phyloP scores from a whole-genome alignment of 2,113 vertebrate species.

The Xerus inauris region DNA sequence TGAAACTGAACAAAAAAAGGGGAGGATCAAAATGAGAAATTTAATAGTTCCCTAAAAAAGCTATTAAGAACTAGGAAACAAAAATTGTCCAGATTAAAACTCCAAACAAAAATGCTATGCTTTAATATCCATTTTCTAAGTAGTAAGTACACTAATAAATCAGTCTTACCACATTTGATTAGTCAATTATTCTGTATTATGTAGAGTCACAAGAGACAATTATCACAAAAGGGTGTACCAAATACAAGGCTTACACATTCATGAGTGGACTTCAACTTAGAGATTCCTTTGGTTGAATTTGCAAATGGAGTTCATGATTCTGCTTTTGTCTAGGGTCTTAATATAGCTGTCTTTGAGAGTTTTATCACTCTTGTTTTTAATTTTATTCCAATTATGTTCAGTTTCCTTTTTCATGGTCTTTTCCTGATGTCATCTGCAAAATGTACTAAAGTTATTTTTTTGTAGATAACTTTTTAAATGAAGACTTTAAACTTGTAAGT shows the following conservation, averaged over 20 bases:
- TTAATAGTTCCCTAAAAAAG: not conserved
- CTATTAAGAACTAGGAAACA: not conserved
- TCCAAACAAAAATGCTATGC: not conserved
- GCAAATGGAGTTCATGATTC: slow-evolving; percentile 12
- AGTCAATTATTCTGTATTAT: not conserved
- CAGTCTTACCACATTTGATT: not conserved
- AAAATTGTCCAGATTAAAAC: not conserved
- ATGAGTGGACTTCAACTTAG: not conserved
- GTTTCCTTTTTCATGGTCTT: not conserved
- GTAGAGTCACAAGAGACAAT: not conserved
- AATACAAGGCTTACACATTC: not conserved
- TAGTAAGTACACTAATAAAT: not conserved
- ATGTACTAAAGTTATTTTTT: not conserved
- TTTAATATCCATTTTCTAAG: not conserved
- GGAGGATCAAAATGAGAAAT: slow-evolving; percentile 62
- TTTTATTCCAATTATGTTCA: not conserved
- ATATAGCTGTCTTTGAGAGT: not conserved
- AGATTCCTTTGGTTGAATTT: not conserved
- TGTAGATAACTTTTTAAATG: not conserved
- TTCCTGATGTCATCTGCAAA: slow-evolving; percentile 1
- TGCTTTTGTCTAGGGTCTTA: not conserved
- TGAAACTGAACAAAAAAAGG: not conserved
- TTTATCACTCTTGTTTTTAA: not conserved
- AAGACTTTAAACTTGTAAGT: not conserved
- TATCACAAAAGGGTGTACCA: not conserved